Evolutionary conservation across 2,113 vertebrate species (phyloP).

Genomic region (Leptocoma aspasia): DNA sequence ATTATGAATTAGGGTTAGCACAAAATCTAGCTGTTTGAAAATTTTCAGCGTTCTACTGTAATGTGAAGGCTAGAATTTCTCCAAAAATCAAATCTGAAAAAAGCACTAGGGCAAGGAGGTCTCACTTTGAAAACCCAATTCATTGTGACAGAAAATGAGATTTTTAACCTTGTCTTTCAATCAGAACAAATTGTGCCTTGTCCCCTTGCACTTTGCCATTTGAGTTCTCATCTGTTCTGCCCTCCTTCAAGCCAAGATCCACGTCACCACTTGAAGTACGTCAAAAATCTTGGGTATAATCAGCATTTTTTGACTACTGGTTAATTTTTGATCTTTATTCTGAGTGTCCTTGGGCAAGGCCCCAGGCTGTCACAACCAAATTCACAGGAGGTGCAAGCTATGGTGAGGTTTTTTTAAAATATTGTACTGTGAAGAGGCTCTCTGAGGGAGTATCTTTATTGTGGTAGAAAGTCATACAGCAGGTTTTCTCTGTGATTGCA

Average conservation of each 20-base stretch:
- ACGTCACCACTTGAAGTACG: background rate
- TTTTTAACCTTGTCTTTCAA: background rate
- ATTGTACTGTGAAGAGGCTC: fast-evolving
- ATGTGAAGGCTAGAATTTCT: background rate
- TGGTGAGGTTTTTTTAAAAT: background rate
- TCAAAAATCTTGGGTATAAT: background rate
- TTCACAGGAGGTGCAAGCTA: background rate
- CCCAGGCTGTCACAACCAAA: background rate
- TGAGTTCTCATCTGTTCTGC: fast-evolving
- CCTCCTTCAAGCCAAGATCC: background rate
- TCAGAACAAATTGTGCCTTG: fast-evolving
- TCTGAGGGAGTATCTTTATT: background rate
- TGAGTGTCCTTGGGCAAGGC: background rate
- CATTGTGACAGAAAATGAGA: background rate
- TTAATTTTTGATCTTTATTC: background rate
- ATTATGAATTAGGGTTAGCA: slow-evolving; percentile 46
- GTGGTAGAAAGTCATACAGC: background rate
- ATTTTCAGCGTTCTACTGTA: background rate
- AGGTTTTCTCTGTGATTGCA: background rate
- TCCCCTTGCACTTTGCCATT: background rate
- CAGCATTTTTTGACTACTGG: background rate
- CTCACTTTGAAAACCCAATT: background rate
- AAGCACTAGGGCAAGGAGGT: background rate
- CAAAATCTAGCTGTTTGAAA: slow-evolving; percentile 4
- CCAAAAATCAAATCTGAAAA: background rate